Evolutionary conservation across 2,888 invertebrate species (phyloP), one percentile per base, ranked within the genome.

Genomic region (Plebejus anna): DNA sequence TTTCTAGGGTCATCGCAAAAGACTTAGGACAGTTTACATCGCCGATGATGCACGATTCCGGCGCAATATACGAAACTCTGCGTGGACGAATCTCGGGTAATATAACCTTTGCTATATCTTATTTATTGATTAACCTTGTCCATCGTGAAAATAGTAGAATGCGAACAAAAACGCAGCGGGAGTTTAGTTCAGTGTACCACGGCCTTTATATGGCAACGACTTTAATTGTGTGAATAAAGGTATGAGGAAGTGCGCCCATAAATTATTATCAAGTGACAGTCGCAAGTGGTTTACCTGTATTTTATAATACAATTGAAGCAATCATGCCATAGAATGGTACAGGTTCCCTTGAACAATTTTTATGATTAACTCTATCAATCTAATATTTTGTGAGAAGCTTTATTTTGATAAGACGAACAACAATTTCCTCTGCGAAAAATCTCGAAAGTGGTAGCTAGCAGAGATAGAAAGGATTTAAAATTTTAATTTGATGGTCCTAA

Each of bases 151-250:
- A 32, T 66, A 36, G 36, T 36, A 32, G 66, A 66, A 66, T 66
- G 66, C 66, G 32, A 66, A 66, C 66, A 66, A 36, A 66, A 66
- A 36, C 66, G 66, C 66, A 66, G 11, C 32, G 32, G 32, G 66
- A 36, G 66, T 66, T 32, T 32, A 66, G 32, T 32, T 66, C 66
- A 66, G 66, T 66, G 66, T 32, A 66, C 66, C 32, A 66, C 13
- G 7, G 66, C 32, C 32, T 66, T 66, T 66, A 66, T 32, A 66
- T 16, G 66, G 66, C 4, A 66, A 66, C 13, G 66, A 59, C n/a
- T 7, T 22, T 66, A 66, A 13, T 61, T 61, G 61, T 61, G 61
- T 61, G 61, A 28, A 61, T 61, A 61, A 61, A 66, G 32, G 66
- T 66, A 36, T 66, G 66, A 66, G 66, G 66, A 66, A 66, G 66